phyloP scores from a whole-genome alignment of 1,140 invertebrate genomes.

The Lepidostoma basale region DNA sequence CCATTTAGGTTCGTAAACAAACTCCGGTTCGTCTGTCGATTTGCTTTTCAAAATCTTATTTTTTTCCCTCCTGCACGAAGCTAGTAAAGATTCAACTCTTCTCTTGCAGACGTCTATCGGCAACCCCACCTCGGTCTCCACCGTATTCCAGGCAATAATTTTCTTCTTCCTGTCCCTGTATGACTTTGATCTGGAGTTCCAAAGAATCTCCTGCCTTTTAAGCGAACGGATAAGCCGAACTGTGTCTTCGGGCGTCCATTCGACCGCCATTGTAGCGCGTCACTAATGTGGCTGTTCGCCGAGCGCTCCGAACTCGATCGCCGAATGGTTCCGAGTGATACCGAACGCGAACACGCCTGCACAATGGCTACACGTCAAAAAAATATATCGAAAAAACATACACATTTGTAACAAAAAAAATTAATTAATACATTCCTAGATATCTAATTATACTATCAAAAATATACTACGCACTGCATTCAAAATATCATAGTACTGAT shows the following conservation, averaged over 20 bases:
- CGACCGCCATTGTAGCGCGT: conserved; percentile 7
- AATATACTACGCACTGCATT: too few species aligned
- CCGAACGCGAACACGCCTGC: conserved; percentile 10
- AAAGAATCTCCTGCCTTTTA: conserved; percentile 32
- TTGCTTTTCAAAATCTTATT: conserved; percentile 39
- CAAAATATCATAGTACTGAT: too few species aligned
- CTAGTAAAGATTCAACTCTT: conserved; percentile 38
- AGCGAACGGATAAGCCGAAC: conserved; percentile 34
- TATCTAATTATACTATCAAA: too few species aligned
- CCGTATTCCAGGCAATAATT: conserved; percentile 29
- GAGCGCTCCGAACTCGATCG: conserved; percentile 14
- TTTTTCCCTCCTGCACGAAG: conserved; percentile 40
- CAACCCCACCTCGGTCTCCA: conserved; percentile 29
- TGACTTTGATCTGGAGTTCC: conserved; percentile 37
- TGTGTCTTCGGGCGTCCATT: conserved; percentile 35
- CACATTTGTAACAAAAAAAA: too few species aligned
- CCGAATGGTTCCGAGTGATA: conserved; percentile 26
- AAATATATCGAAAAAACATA: too few species aligned
- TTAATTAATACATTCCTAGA: too few species aligned
- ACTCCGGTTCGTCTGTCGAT: conserved; percentile 28
- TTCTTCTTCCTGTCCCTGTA: conserved; percentile 39
- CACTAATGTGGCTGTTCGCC: conserved; percentile 28
- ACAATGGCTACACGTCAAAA: too few species aligned
- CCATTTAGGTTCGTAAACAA: conserved; percentile 40
- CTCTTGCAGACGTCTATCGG: conserved; percentile 38